Percentiles rank a stretch among this genome's conserved stretches.
phyloP scores from a whole-genome alignment of 2,797 vertebrate genomes.

The Heteromormyrus szaboi region DNA sequence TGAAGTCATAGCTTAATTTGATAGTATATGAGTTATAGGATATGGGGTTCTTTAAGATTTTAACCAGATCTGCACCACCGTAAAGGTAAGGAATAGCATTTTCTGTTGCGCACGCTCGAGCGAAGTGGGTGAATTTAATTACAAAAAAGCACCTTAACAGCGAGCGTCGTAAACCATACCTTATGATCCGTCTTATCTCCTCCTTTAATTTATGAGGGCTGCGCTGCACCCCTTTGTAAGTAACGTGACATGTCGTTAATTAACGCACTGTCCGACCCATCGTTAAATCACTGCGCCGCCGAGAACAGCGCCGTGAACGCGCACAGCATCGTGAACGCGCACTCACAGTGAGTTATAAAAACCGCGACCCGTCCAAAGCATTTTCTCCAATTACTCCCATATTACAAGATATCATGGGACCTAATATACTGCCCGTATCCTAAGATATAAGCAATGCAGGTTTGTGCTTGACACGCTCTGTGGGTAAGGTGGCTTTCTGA shows the following conservation, averaged over 20 bases:
- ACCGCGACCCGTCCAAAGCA: background rate
- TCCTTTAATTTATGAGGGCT: background rate
- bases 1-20: background rate
- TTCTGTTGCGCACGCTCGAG: background rate
- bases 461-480: background rate
- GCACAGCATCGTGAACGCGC: background rate
- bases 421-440: background rate
- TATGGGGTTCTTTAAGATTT: background rate
- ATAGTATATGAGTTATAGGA: background rate
- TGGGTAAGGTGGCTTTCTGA: background rate
- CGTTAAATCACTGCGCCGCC: background rate
- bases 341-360: background rate
- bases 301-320: background rate
- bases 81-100: background rate
- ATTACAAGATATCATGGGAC: background rate
- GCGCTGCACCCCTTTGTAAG: background rate
- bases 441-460: background rate
- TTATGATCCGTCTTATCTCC: slow-evolving; percentile 4
- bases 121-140: background rate
- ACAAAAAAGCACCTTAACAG: background rate
- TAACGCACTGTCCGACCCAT: background rate
- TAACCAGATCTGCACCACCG: background rate
- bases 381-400: background rate
- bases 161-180: background rate
- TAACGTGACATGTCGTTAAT: slow-evolving; percentile 3